Evolutionary conservation across 2,113 vertebrate genomes (phyloP), one percentile per base, ranked within the genome.

Genomic region (Poecilia latipinna): DNA sequence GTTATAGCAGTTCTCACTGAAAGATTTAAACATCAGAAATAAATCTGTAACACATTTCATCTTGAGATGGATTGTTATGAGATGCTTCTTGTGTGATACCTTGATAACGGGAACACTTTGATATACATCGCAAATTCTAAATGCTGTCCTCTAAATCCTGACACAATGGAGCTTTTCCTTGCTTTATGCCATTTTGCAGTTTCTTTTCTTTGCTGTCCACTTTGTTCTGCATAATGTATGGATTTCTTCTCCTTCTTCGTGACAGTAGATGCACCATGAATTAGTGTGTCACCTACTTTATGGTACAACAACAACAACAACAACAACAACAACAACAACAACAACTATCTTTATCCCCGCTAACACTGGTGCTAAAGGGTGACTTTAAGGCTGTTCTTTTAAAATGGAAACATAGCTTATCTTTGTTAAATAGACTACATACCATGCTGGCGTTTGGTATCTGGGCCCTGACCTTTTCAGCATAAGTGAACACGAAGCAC

Each of bases 221-320:
- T 44, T 44, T 44, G 15, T 44, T 17, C 3, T 44, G 4, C 42
- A 17, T 15, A 44, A 44, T 44, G 3, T 17, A 44, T 17, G 15
- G 13, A 15, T 37, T 65, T 73, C 67, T 76, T 57, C 71, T 68
- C 12, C 1, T 28, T 26, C 67, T n/a, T 12, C 35, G 1, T 42
- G 10, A 42, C 12, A 42, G 29, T 29, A 29, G 8, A 35, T 35
- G 33, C 33, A 42, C 39, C 10, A 82, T 72, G 48, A 74, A 44
- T 65, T 61, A 65, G 63, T 42, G 64, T 77, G 73, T 69, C 70
- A 79, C 48, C 17, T 75, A 35, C 28, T 65, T 68, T 17, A 11
- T 8, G 29, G 60, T 35, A 31, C 67, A 70, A 48, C 64, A 12
- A 12, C 10, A 13, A 17, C 13, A 26, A 26, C 26, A 26, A 26